Conservation (phyloP, 2,888 invertebrate genomes). For the Acleris emargana region DNA sequence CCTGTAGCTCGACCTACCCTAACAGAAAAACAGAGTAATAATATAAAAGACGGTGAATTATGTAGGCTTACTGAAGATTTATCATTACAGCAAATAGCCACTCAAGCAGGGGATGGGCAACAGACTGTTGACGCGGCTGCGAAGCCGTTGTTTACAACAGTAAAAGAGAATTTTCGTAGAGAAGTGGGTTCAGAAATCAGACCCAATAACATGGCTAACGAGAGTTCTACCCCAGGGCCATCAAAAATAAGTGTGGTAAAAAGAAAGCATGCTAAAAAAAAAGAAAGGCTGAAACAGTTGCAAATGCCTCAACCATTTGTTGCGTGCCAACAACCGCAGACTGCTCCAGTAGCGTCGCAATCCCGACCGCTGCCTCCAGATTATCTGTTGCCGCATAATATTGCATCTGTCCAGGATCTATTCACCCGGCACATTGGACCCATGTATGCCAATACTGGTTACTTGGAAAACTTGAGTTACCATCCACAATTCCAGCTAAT, state of each 20-base stretch:
- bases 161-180: conserved; percentile 46
- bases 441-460: conserved; percentile 61
- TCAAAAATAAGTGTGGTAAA: conserved; percentile 41
- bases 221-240: conserved; percentile 41
- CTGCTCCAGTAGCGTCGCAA: conserved; percentile 42
- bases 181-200: conserved; percentile 49
- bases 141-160: conserved; percentile 24
- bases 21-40: conserved; percentile 10
- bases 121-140: neutral
- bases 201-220: conserved; percentile 45
- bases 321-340: conserved; percentile 40
- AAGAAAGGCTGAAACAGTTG: conserved; percentile 59
- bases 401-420: conserved; percentile 57
- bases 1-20: neutral
- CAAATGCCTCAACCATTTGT: conserved; percentile 51
- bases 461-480: conserved; percentile 67
- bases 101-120: neutral
- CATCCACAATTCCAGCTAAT: conserved; percentile 68
- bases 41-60: conserved; percentile 13
- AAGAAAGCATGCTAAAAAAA: conserved; percentile 64
- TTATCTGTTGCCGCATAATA: conserved; percentile 35
- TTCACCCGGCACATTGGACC: conserved; percentile 60
- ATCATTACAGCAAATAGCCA: conserved; percentile 8
- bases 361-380: conserved; percentile 40
- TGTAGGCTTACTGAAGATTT: conserved; percentile 23